A percentile compares a stretch with the other conserved stretches of the same genome.
These are phyloP conservation scores for Rugalucina vietnamica DNA, from an alignment of 2,888 invertebrate genomes.

Conservation along the genomic window DNA sequence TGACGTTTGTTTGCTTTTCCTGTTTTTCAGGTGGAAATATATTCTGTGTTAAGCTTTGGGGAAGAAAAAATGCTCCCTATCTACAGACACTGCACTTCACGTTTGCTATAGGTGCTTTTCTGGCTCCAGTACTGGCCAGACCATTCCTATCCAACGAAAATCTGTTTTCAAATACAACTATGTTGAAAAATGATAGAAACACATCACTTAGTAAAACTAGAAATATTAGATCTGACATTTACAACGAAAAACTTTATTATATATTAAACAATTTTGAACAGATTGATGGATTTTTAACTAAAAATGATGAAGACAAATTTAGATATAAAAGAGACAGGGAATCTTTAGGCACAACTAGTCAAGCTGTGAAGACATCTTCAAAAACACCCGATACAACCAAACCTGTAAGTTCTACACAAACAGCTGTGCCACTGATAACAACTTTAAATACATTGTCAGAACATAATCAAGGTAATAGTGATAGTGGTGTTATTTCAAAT, in stretches of 20 bases:
- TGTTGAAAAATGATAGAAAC: neutral
- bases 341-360: too few species aligned
- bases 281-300: neutral
- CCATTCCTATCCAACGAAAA: constrained; percentile 80
- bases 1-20: neutral
- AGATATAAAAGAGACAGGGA: neutral
- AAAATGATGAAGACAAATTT: neutral
- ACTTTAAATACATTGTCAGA: too few species aligned
- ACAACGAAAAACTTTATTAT: too few species aligned
- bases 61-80: constrained; percentile 83
- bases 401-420: neutral
- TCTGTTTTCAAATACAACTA: neutral
- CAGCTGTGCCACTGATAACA: too few species aligned
- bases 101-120: constrained; percentile 84
- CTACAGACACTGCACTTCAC: constrained; percentile 85
- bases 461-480: too few species aligned
- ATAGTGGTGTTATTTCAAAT: too few species aligned
- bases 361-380: neutral
- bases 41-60: constrained; percentile 83
- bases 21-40: constrained; percentile 84
- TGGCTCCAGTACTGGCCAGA: constrained; percentile 84
- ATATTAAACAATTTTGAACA: too few species aligned
- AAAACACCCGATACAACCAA: neutral
- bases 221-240: neutral
- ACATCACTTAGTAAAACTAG: constrained; percentile 13